A percentile compares a stretch with the other conserved stretches of the same genome.
Evolutionary conservation across 2,888 invertebrate species (phyloP).

Genomic region (Cybosia mesomella): DNA sequence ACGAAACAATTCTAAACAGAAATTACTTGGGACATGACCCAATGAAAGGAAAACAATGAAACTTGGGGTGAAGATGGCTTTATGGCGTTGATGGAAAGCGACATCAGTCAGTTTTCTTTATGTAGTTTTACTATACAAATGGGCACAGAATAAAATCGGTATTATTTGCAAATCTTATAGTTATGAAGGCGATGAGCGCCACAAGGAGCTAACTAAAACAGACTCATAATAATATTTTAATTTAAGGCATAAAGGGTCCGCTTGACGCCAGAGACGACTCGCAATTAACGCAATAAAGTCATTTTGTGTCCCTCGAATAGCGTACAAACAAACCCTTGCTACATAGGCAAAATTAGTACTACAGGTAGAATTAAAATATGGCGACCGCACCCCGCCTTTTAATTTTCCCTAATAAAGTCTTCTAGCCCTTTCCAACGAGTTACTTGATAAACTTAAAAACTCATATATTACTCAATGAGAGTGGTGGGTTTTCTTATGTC

Average conservation of each 20-base stretch:
- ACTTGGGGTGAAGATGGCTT: background rate
- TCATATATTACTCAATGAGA: conserved; percentile 67
- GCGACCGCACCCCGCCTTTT: conserved; percentile 48
- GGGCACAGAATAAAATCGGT: background rate
- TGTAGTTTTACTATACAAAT: background rate
- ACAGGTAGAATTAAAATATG: conserved; percentile 57
- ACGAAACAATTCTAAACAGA: conserved; percentile 35
- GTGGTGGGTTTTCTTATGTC: conserved; percentile 52
- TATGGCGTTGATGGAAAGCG: background rate
- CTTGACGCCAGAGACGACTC: conserved; percentile 55
- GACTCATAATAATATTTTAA: conserved; percentile 61
- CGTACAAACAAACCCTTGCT: conserved; percentile 66
- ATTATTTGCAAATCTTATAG: conserved; percentile 31
- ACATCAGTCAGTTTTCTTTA: background rate
- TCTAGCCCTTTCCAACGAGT: conserved; percentile 39
- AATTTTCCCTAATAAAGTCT: conserved; percentile 49
- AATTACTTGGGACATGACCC: conserved; percentile 41
- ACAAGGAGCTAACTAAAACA: conserved; percentile 37
- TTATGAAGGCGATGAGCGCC: conserved; percentile 22
- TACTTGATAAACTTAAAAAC: conserved; percentile 53
- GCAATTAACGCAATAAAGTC: conserved; percentile 74
- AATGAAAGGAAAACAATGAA: conserved; percentile 1
- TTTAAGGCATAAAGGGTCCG: conserved; percentile 60
- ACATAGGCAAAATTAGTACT: conserved; percentile 69
- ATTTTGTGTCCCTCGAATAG: conserved; percentile 63